Evolutionary conservation across 2,113 vertebrate species (phyloP).

Genomic region (Oryctolagus cuniculus): DNA sequence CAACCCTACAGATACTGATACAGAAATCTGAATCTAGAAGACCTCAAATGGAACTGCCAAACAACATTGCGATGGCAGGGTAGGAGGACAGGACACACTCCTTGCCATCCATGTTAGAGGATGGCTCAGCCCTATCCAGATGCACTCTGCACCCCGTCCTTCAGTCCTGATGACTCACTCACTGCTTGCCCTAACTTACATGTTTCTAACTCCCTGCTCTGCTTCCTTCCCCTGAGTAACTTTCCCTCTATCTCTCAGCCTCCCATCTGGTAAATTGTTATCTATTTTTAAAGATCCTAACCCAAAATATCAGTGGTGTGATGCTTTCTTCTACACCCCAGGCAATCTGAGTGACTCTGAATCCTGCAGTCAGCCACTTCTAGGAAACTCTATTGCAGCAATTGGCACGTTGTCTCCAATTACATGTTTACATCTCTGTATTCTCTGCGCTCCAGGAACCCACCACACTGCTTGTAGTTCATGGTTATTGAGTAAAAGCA

Average conservation of each 20-base stretch:
- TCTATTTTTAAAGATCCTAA: background rate
- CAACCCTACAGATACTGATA: background rate
- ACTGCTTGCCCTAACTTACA: background rate
- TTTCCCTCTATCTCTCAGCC: background rate
- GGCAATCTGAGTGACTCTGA: background rate
- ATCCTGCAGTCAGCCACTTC: background rate
- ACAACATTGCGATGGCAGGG: background rate
- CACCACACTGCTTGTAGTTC: background rate
- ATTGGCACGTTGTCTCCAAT: background rate
- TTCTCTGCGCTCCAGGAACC: too few species aligned
- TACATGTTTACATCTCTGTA: background rate
- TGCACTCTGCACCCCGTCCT: background rate
- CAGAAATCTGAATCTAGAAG: background rate
- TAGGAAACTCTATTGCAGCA: background rate
- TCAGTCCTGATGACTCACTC: background rate
- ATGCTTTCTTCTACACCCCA: background rate
- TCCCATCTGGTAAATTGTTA: background rate
- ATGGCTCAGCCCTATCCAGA: background rate
- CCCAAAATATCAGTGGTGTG: background rate
- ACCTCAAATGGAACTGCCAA: background rate
- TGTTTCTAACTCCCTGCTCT: background rate
- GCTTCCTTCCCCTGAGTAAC: background rate
- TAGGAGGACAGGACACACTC: background rate
- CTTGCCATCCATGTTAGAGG: background rate
- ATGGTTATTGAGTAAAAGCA: background rate